phyloP scores from a whole-genome alignment of 2,113 vertebrate species.

The Hirundichthys speculiger region DNA sequence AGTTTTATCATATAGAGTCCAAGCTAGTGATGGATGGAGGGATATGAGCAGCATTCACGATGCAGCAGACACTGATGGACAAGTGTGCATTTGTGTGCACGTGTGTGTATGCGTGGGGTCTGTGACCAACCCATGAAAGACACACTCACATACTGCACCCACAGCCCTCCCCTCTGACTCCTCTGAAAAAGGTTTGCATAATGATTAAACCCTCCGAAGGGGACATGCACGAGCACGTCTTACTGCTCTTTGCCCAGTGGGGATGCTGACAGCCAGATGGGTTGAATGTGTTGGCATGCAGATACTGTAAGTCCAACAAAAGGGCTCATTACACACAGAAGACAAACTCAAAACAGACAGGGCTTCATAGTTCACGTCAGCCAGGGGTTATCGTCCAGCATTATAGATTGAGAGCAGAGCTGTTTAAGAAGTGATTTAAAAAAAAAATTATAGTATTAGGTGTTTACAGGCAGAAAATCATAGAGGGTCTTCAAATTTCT shows the following conservation, averaged over 20 bases:
- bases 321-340: constrained; percentile 18
- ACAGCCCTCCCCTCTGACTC: constrained; percentile 38
- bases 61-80: constrained; percentile 22
- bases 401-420: background rate
- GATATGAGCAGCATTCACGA: constrained; percentile 64
- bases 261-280: constrained; percentile 27
- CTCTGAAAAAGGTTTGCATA: constrained; percentile 28
- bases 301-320: constrained; percentile 25
- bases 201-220: constrained; percentile 35
- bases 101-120: constrained; percentile 4
- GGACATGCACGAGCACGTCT: constrained; percentile 15
- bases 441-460: too few species aligned
- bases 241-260: constrained; percentile 14
- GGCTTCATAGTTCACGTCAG: constrained; percentile 9
- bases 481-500: too few species aligned
- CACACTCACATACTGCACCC: background rate
- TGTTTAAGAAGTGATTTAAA: too few species aligned
- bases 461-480: too few species aligned
- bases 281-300: constrained; percentile 31
- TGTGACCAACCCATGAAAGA: background rate
- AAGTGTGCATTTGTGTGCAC: constrained; percentile 23
- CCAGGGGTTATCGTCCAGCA: constrained; percentile 2
- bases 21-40: constrained; percentile 27
- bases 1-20: constrained; percentile 57
- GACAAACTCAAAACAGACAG: constrained; percentile 26